Percentiles rank a stretch among this genome's conserved stretches.
These are phyloP conservation scores for Nemopilema nomurai DNA, from an alignment of 30 jellyfish, hydroid and myxozoan genomes.

Conservation along the genomic window DNA sequence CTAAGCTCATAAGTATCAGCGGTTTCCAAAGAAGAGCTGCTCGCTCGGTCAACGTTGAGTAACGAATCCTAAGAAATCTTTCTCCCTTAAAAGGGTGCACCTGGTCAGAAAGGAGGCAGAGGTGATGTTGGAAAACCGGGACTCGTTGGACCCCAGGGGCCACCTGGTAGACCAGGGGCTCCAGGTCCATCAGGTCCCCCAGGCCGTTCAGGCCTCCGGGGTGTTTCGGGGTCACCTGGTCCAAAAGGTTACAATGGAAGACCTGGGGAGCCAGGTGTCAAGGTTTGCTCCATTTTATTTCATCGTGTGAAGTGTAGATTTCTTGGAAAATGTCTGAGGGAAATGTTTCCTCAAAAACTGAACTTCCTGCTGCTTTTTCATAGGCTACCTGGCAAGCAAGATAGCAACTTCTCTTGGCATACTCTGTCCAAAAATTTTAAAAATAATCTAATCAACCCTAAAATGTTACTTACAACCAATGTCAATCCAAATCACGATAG, in stretches of 20 bases:
- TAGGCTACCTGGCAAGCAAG: too few relatives aligned
- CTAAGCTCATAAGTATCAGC: neutral
- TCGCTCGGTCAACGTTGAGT: neutral
- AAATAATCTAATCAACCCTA: too few relatives aligned
- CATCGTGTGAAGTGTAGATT: neutral
- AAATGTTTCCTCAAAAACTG: too few relatives aligned
- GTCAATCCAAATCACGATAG: too few relatives aligned
- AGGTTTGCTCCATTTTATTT: neutral
- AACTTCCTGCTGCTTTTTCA: too few relatives aligned
- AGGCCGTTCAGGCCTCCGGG: slow-evolving; percentile 20
- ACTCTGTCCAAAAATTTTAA: too few relatives aligned
- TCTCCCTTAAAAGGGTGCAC: neutral
- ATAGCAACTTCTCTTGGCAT: too few relatives aligned
- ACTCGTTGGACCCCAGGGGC: slow-evolving; percentile 26
- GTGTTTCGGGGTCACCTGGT: slow-evolving; percentile 13
- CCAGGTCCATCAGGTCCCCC: slow-evolving; percentile 13
- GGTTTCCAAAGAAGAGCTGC: too few relatives aligned
- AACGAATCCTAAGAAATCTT: neutral
- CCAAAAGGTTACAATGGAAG: slow-evolving; percentile 13
- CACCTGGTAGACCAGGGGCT: slow-evolving; percentile 39
- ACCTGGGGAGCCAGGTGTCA: slow-evolving; percentile 34
- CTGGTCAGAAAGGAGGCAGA: slow-evolving; percentile 1
- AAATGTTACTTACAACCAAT: too few relatives aligned
- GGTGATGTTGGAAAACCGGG: slow-evolving; percentile 38
- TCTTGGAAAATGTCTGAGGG: neutral